Conservation (phyloP, 2,113 vertebrate species). For the Pimephales promelas region DNA sequence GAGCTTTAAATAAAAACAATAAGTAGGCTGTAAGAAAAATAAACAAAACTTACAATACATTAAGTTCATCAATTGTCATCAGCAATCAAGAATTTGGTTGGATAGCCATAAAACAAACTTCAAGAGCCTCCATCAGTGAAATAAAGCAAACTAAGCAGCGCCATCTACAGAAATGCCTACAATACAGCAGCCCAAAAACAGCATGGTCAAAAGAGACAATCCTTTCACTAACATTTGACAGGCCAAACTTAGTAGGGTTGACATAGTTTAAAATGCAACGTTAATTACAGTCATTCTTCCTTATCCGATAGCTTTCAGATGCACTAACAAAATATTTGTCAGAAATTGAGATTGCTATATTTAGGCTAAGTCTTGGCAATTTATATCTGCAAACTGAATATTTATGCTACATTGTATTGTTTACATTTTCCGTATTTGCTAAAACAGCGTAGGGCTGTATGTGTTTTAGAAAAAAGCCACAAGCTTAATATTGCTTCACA, state of each 20-base stretch:
- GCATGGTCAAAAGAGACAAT: slow-evolving; percentile 46
- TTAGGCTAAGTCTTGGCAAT: too few species aligned
- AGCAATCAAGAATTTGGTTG: slow-evolving; percentile 16
- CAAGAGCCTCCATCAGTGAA: slow-evolving; percentile 21
- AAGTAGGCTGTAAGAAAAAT: not conserved
- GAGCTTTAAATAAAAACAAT: not conserved
- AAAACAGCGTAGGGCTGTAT: not conserved
- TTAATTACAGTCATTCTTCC: not conserved
- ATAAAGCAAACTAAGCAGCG: slow-evolving; percentile 80
- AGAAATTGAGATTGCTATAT: not conserved
- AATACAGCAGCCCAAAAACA: slow-evolving; percentile 57
- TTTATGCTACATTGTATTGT: not conserved
- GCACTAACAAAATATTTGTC: not conserved
- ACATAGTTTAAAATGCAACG: not conserved
- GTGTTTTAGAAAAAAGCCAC: not conserved
- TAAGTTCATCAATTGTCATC: slow-evolving; percentile 6
- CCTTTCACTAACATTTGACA: slow-evolving; percentile 16
- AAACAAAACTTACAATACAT: slow-evolving; percentile 13
- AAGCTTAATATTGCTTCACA: not conserved
- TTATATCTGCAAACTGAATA: not conserved
- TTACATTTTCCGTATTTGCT: not conserved
- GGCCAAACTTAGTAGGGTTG: not conserved
- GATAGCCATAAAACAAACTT: slow-evolving; percentile 28
- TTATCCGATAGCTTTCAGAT: not conserved
- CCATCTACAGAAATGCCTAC: slow-evolving; percentile 84